Base-by-base conservation (phyloP, 2,113 vertebrate species). In the Polypterus bichir region DNA sequence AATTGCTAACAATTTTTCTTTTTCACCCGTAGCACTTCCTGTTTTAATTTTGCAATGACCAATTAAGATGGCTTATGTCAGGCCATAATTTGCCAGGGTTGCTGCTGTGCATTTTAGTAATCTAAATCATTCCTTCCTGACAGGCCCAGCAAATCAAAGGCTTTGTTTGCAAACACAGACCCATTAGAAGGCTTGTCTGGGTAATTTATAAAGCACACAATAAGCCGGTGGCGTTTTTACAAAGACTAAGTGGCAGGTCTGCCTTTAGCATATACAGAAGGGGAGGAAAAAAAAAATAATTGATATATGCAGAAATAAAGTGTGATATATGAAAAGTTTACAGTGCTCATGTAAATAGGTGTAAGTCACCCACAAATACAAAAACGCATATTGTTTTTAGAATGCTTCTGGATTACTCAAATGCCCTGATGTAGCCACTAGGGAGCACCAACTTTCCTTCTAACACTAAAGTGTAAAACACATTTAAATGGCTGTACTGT, bases 101-200 rank as follows among this genome's bases (percentile, higher is more conserved):
- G 56, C 8, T 44, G n/a, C 5, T 3, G 8, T 58, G 44, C 44
- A 58, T 44, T 45, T 58, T 1, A 58, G 44, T 4, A 10, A 52
- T 10, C 10, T 52, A 52, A 52, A 44, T 45, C 11, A 45, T 58
- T 45, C 56, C 9, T 27, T 3, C 44, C 44, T 44, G 56, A 44
- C 56, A 45, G 56, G n/a, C 7, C 5, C 56, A 58, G 27, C 56
- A 58, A 58, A 58, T 44, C 11, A 58, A 58, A 45, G 27, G n/a
- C 56, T 58, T 58, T 9, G 9, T 58, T 58, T 58, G n/a, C 56
- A 58, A 58, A 45, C 11, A 27, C 54, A 6, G 44, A 56, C 44
- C 54, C 54, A 56, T 56, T 56, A 56, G 54, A 56, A 27, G 54
- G 54, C 44, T 56, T 56, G 54, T 56, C 9, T 27, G 6, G 54